Conservation (phyloP, 2,797 vertebrate species). For the Ara ararauna region DNA sequence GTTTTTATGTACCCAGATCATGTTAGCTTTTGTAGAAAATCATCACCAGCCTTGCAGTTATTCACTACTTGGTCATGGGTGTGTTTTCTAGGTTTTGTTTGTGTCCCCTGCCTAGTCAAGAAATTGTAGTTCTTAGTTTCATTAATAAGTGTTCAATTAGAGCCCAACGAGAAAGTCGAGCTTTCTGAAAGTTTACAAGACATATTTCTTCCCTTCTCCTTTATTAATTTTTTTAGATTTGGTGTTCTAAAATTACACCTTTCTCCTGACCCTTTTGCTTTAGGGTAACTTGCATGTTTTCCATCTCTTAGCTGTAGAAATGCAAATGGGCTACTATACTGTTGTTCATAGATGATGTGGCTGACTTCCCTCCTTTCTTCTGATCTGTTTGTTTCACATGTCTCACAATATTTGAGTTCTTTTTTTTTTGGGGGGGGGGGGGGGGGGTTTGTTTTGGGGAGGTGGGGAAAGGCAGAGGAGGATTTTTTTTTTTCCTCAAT, state of each 20-base stretch:
- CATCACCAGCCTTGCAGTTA: neutral
- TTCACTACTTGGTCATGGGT: neutral
- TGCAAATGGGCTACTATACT: neutral
- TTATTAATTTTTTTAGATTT: neutral
- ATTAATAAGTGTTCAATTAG: neutral
- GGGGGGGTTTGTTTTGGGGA: accelerated
- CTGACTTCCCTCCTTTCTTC: neutral
- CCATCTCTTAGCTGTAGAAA: neutral
- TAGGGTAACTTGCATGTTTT: neutral
- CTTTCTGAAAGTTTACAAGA: neutral
- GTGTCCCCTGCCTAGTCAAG: neutral
- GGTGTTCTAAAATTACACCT: neutral
- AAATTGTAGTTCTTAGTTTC: neutral
- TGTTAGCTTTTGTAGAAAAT: neutral
- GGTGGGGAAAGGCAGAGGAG: too few relatives aligned
- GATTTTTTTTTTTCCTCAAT: neutral
- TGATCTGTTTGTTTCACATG: neutral
- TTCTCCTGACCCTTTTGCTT: neutral
- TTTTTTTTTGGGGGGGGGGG: too few relatives aligned
- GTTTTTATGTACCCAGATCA: neutral
- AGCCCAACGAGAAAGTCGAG: neutral
- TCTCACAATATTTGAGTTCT: neutral
- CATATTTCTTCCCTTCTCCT: neutral
- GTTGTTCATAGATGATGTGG: neutral
- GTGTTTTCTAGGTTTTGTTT: neutral